phyloP scores from a whole-genome alignment of 1,140 invertebrate genomes.

The Augochlora pura region DNA sequence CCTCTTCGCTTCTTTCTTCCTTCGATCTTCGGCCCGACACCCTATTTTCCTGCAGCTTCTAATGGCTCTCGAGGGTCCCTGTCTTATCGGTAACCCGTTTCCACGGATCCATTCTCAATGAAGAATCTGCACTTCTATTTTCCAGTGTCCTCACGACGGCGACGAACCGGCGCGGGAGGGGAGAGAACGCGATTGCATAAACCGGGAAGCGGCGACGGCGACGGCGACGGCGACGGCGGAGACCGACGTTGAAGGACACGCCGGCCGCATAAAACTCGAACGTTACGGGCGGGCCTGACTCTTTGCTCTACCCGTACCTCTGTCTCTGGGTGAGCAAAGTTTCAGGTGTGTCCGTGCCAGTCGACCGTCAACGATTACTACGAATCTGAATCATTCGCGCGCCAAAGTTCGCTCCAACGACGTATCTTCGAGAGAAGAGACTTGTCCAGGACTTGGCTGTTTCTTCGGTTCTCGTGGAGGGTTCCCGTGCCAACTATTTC shows the following conservation, averaged over 20 bases:
- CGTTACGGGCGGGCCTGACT: constrained; percentile 76
- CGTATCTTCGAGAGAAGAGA: no score
- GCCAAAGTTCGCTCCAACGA: no score
- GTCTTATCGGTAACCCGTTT: constrained; percentile 41
- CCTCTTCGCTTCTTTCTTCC: constrained; percentile 40
- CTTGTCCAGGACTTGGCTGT: no score
- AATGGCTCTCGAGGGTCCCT: constrained; percentile 40
- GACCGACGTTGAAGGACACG: not conserved
- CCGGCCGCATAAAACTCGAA: constrained; percentile 31
- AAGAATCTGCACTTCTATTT: constrained; percentile 14
- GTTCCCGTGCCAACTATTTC: no score
- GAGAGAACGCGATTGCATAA: not conserved
- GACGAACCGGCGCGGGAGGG: no score
- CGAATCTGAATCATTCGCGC: not conserved
- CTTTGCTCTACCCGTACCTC: constrained; percentile 76
- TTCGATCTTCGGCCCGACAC: constrained; percentile 20
- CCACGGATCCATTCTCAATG: constrained; percentile 17
- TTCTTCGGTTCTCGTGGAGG: no score
- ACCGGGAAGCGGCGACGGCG: not conserved
- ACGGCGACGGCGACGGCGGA: no score
- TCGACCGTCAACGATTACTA: constrained; percentile 16
- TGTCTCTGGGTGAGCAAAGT: constrained; percentile 77
- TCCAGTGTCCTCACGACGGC: not conserved
- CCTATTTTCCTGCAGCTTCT: constrained; percentile 42
- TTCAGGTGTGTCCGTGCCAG: constrained; percentile 77